Evolutionary conservation across 2,888 invertebrate genomes (phyloP), one percentile per base, ranked within the genome.

Genomic region (Xestia c-nigrum): DNA sequence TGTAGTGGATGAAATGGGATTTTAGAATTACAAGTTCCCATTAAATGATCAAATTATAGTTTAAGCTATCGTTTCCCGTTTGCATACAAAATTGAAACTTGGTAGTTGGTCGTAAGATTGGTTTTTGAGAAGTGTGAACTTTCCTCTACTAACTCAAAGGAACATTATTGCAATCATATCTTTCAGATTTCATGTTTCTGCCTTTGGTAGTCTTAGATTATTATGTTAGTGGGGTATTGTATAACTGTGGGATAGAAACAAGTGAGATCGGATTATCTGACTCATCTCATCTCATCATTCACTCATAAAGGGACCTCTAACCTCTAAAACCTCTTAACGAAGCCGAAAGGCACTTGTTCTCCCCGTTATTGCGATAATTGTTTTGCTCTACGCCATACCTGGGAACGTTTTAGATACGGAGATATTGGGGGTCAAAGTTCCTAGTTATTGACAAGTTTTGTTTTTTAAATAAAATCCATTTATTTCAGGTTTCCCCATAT

Each of bases 21-120:
- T 43, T 40, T 1, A n/a, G 63, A 79, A 0, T 63, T 63, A 79
- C n/a, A n/a, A n/a, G 52, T 55, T 71, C 21, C 72, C 47, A 72
- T 77, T 47, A 77, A 31, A 59, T 43, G 46, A 50, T 57, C 50
- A 73, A 78, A 46, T 65, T 80, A 74, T 78, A 55, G 43, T 9
- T 46, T 46, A 47, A 47, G 55, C 47, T 38, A 57, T 3, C 50
- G 24, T 57, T 55, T 55, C 0, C 21, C 14, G 9, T 38, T 21
- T 12, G 10, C 21, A 52, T 14, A 9, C n/a, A 6, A 78, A 64
- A 57, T 57, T 55, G 31, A 43, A 55, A 52, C 38, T 0, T 79
- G 6, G 12, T 0, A 7, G 7, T n/a, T 6, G 0, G 0, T 0
- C 0, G 5, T 5, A 79, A 7, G 46, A 24, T 63, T 40, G 3